A percentile compares a stretch with the other conserved stretches of the same genome.
Evolutionary conservation across 2,888 invertebrate genomes (phyloP).

Genomic region (Mystacides longicornis): DNA sequence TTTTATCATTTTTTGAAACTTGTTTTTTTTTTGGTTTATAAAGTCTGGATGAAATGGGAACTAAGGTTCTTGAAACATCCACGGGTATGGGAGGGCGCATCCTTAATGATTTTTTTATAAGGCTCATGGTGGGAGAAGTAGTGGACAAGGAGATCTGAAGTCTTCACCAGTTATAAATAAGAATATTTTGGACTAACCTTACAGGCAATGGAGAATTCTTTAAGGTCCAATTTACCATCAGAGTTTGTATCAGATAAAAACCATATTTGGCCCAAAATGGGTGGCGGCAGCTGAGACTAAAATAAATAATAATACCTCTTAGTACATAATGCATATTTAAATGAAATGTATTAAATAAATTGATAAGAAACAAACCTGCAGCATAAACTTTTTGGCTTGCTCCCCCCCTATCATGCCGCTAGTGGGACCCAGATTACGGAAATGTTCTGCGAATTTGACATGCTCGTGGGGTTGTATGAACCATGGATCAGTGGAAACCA

Average conservation of each 20-base stretch:
- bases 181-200: constrained; percentile 48
- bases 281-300: constrained; percentile 82
- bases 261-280: constrained; percentile 93
- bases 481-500: constrained; percentile 69
- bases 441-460: constrained; percentile 85
- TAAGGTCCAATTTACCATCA: constrained; percentile 93
- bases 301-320: constrained; percentile 6
- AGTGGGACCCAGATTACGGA: constrained; percentile 76
- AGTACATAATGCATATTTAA: background rate
- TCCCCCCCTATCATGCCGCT: constrained; percentile 86
- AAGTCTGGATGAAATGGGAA: too few relatives aligned
- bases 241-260: constrained; percentile 90
- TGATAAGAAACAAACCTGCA: constrained; percentile 46
- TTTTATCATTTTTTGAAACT: too few relatives aligned
- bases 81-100: too few relatives aligned
- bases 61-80: too few relatives aligned
- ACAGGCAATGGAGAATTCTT: constrained; percentile 97
- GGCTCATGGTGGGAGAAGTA: too few relatives aligned
- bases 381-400: constrained; percentile 88
- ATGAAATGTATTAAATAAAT: background rate
- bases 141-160: too few relatives aligned
- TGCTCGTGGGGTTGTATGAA: constrained; percentile 80
- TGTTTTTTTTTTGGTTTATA: too few relatives aligned
- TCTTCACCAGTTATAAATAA: too few relatives aligned
- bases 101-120: too few relatives aligned